Conservation (phyloP, 2,113 vertebrate genomes). For the Larimichthys polyactis region DNA sequence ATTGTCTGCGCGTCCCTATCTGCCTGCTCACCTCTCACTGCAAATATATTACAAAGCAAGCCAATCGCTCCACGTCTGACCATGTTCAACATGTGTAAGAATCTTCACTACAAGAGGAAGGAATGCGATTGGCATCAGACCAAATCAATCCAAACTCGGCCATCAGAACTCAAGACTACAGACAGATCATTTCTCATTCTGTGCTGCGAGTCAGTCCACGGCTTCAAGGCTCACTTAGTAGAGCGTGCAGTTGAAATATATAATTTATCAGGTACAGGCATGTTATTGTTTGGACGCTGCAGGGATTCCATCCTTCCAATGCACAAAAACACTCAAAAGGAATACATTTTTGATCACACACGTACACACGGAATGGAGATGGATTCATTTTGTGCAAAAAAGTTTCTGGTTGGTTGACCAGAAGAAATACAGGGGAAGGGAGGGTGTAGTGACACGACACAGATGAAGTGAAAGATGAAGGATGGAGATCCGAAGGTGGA, state of each 20-base stretch:
- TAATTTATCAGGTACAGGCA: constrained; percentile 41
- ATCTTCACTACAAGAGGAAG: background rate
- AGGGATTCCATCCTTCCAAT: constrained; percentile 19
- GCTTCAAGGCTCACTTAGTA: constrained; percentile 1
- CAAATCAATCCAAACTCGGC: background rate
- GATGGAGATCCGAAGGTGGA: background rate
- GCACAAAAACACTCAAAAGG: constrained; percentile 41
- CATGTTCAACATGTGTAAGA: too few species aligned
- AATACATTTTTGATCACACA: constrained; percentile 63
- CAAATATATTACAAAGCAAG: too few species aligned
- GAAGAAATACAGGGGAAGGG: background rate
- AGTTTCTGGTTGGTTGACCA: constrained; percentile 23
- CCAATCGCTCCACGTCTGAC: too few species aligned
- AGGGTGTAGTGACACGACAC: background rate
- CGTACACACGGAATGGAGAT: background rate
- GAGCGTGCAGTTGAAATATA: constrained; percentile 22
- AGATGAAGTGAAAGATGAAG: constrained; percentile 5
- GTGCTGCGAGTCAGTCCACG: constrained; percentile 13
- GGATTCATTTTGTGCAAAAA: constrained; percentile 13
- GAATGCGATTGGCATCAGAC: background rate
- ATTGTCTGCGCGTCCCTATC: too few species aligned
- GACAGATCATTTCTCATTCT: background rate
- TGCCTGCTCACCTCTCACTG: too few species aligned
- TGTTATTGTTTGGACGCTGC: constrained; percentile 39
- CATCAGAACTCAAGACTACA: background rate